phyloP scores from a whole-genome alignment of 2,113 vertebrate genomes.

The Alaudala cheleensis region DNA sequence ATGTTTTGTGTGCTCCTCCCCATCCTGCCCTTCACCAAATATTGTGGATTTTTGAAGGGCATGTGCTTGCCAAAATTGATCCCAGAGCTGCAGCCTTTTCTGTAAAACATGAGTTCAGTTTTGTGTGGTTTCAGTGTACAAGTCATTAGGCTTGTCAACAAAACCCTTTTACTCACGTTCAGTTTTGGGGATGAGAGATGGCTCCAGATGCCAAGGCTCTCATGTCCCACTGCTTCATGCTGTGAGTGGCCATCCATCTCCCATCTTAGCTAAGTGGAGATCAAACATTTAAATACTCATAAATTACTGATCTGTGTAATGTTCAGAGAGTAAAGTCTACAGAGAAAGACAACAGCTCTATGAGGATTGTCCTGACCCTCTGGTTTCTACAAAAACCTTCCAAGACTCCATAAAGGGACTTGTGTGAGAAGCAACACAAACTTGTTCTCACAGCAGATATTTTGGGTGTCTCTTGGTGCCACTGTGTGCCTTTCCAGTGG shows the following conservation, averaged over 20 bases:
- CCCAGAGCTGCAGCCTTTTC: not conserved
- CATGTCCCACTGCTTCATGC: fast-evolving
- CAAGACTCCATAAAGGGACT: not conserved
- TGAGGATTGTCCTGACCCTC: not conserved
- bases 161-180: not conserved
- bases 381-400: not conserved
- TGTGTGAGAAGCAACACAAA: not conserved
- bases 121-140: not conserved
- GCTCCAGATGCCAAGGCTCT: not conserved
- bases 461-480: not conserved
- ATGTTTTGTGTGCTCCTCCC: not conserved
- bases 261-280: not conserved
- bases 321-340: not conserved
- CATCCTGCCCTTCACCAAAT: not conserved
- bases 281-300: not conserved
- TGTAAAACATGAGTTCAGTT: not conserved
- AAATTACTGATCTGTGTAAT: not conserved
- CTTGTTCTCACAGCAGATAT: not conserved
- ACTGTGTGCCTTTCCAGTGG: not conserved
- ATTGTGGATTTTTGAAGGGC: not conserved
- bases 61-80: not conserved
- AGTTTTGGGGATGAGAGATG: not conserved
- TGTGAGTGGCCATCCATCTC: not conserved
- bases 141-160: not conserved
- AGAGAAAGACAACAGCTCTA: not conserved